phyloP scores from a whole-genome alignment of 1,140 invertebrate species.

The Zaprionus capensis region DNA sequence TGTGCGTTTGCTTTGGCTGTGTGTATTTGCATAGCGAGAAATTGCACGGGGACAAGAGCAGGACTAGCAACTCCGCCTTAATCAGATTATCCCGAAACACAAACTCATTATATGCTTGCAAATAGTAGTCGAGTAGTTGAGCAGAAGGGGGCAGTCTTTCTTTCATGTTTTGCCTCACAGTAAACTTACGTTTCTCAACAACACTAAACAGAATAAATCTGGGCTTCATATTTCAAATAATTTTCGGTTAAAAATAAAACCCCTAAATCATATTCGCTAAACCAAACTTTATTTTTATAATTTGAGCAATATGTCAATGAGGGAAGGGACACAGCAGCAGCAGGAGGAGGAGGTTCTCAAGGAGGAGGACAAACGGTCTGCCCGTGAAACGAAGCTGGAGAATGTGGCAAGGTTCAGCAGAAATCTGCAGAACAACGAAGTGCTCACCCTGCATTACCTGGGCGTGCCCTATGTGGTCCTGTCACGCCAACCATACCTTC shows the following conservation, averaged over 20 bases:
- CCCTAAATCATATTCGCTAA: slow-evolving; percentile 17
- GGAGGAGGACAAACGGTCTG: not conserved
- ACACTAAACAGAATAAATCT: not conserved
- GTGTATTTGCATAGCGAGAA: slow-evolving; percentile 69
- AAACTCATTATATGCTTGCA: slow-evolving; percentile 57
- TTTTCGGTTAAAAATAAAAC: slow-evolving; percentile 32
- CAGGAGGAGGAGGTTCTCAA: not conserved
- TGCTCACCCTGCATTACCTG: slow-evolving; percentile 64
- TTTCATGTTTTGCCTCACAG: too few relatives aligned
- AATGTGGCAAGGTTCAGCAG: slow-evolving; percentile 11
- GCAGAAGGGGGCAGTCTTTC: too few relatives aligned
- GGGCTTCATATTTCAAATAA: slow-evolving; percentile 56
- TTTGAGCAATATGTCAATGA: slow-evolving; percentile 29
- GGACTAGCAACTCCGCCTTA: slow-evolving; percentile 59
- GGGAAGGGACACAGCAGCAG: not conserved
- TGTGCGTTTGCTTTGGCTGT: slow-evolving; percentile 35
- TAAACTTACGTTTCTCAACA: too few relatives aligned
- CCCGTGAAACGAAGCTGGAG: slow-evolving; percentile 13
- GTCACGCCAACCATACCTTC: slow-evolving; percentile 39
- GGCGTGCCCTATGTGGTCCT: slow-evolving; percentile 63
- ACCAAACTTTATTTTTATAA: slow-evolving; percentile 37
- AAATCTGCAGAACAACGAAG: slow-evolving; percentile 62
- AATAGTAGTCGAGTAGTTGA: too few relatives aligned
- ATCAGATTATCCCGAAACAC: slow-evolving; percentile 65
- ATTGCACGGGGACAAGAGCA: not conserved